Conservation (phyloP, 1,140 invertebrate species). For the Apis florea region DNA sequence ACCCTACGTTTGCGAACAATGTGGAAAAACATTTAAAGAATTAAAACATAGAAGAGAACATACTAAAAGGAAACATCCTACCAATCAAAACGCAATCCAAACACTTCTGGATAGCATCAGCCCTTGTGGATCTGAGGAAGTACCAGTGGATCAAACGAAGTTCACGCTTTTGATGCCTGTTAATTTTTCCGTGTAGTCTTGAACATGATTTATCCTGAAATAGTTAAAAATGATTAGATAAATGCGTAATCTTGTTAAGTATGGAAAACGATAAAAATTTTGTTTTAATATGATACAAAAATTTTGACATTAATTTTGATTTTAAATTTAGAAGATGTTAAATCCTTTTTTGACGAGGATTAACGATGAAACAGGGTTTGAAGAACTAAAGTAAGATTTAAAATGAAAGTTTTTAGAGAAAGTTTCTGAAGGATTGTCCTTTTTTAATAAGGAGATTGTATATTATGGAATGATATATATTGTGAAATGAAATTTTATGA, state of each 20-base stretch:
- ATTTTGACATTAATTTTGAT: neutral
- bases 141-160: conserved; percentile 71
- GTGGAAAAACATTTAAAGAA: conserved; percentile 78
- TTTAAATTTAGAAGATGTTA: neutral
- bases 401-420: neutral
- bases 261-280: neutral
- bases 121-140: conserved; percentile 71
- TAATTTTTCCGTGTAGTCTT: conserved; percentile 72
- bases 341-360: too few species aligned
- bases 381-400: neutral
- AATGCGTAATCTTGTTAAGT: neutral
- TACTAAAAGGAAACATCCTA: conserved; percentile 76
- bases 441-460: neutral
- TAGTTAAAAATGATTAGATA: neutral
- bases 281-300: too few species aligned
- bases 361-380: conserved; percentile 1
- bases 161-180: conserved; percentile 78
- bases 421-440: neutral
- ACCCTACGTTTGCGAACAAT: conserved; percentile 77
- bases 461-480: neutral
- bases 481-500: neutral
- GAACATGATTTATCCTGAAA: neutral
- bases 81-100: conserved; percentile 73
- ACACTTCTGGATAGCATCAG: conserved; percentile 74
- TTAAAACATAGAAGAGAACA: conserved; percentile 78